Conservation (phyloP, 2,113 vertebrate species). For the Theristicus caerulescens region DNA sequence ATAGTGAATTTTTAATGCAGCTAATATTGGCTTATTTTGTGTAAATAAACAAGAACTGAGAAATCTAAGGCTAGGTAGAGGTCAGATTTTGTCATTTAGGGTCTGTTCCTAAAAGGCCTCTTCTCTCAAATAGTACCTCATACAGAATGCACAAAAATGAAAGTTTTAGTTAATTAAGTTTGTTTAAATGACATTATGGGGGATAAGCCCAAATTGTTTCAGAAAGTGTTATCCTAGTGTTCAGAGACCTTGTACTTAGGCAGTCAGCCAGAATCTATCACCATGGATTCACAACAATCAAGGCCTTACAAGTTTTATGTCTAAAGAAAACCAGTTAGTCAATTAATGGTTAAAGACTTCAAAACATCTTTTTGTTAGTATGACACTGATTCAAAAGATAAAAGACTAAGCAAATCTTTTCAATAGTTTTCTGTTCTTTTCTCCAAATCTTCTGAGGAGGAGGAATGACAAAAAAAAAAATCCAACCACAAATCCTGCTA, state of each 20-base stretch:
- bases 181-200: slow-evolving; percentile 56
- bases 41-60: slow-evolving; percentile 51
- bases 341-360: slow-evolving; percentile 61
- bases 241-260: slow-evolving; percentile 42
- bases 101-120: background rate
- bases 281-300: slow-evolving; percentile 41
- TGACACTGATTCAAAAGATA: slow-evolving; percentile 49
- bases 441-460: slow-evolving; percentile 9
- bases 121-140: background rate
- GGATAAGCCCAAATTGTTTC: slow-evolving; percentile 23
- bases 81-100: slow-evolving; percentile 29
- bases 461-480: background rate
- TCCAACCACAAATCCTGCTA: slow-evolving; percentile 11
- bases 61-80: slow-evolving; percentile 42
- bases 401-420: slow-evolving; percentile 48
- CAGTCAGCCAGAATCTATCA: slow-evolving; percentile 46
- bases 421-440: slow-evolving; percentile 41
- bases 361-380: slow-evolving; percentile 66
- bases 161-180: slow-evolving; percentile 56
- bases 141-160: slow-evolving; percentile 1
- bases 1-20: slow-evolving; percentile 8
- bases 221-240: slow-evolving; percentile 26
- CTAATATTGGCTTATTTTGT: slow-evolving; percentile 37
- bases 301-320: slow-evolving; percentile 53
- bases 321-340: slow-evolving; percentile 63